Base-by-base conservation (phyloP, 2,888 invertebrate genomes). In the Stenurella melanura region DNA sequence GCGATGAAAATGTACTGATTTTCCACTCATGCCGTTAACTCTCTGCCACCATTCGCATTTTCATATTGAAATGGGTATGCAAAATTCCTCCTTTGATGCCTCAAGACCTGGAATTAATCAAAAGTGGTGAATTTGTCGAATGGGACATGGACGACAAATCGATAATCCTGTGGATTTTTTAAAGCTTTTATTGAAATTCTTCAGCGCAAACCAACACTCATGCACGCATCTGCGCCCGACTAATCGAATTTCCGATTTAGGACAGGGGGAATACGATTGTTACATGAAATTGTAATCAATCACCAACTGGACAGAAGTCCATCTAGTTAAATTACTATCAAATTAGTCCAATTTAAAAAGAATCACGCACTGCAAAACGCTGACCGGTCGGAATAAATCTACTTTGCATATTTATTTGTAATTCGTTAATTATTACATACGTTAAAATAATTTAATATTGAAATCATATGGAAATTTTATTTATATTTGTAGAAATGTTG, bases 181-280 rank as follows among this genome's bases (percentile, higher is more conserved):
- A 75, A 77, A 78, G 80, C 80, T 81, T 83, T 83, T 84, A 83
- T 82, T 83, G 81, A 82, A 84, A 84, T 83, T 84, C 83, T 78
- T 70, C 19, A 68, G 54, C 76, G 71, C 54, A 17, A 70, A 60
- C 70, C 79, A 75, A 68, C 77, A 77, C 70, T 77, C 76, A 78
- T 77, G 74, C 77, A 70, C 74, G 73, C 80, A 80, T 72, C 73
- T 76, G 75, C 67, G 58, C 34, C 54, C n/a, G 57, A 67, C 77
- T 79, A 81, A 80, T 80, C 79, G 81, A 81, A 80, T 79, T 81
- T 78, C 67, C 73, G 68, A 66, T 73, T 73, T 34, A 18, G 57
- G 12, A 18, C n/a, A 18, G n/a, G 17, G 19, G 72, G 19, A 54
- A 38, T 61, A 4, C n/a, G 74, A 75, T 77, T 74, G 75, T 69